A percentile compares a stretch with the other conserved stretches of the same genome.
Evolutionary conservation across 2,797 vertebrate species (phyloP).

Genomic region (Schizothorax lantsangensis): DNA sequence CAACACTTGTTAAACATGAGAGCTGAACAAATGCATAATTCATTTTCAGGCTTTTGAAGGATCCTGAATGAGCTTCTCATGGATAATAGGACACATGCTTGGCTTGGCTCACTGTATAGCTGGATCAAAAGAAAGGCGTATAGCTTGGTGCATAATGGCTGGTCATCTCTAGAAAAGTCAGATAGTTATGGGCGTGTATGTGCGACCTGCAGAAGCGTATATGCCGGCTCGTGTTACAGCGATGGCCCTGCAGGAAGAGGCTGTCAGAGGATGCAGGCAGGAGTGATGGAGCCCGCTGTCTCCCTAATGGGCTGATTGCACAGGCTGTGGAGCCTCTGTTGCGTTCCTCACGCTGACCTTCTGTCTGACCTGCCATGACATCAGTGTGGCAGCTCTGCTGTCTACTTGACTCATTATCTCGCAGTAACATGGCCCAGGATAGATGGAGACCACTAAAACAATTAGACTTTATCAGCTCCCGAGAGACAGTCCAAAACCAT

Average conservation of each 20-base stretch:
- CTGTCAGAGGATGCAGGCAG: slow-evolving; percentile 46
- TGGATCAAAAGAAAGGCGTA: slow-evolving; percentile 66
- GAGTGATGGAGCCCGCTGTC: slow-evolving; percentile 54
- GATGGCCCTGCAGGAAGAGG: slow-evolving; percentile 71
- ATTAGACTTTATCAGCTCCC: slow-evolving; percentile 42
- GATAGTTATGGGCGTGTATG: slow-evolving; percentile 74
- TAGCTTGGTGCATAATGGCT: slow-evolving; percentile 72
- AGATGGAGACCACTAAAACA: slow-evolving; percentile 44
- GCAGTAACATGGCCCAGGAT: slow-evolving; percentile 29
- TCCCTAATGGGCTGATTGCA: slow-evolving; percentile 53
- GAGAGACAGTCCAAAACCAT: neutral
- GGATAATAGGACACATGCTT: slow-evolving; percentile 34
- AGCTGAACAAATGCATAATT: slow-evolving; percentile 22
- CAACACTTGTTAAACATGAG: slow-evolving; percentile 41
- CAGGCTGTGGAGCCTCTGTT: slow-evolving; percentile 51
- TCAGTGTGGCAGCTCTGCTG: slow-evolving; percentile 31
- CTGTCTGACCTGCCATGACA: slow-evolving; percentile 50
- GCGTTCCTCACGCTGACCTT: slow-evolving; percentile 43
- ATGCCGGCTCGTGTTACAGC: slow-evolving; percentile 78
- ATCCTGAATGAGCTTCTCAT: slow-evolving; percentile 24
- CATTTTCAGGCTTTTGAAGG: slow-evolving; percentile 35
- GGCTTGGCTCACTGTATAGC: slow-evolving; percentile 27
- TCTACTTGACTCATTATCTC: slow-evolving; percentile 41
- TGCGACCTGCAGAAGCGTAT: slow-evolving; percentile 74
- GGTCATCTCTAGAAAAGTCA: slow-evolving; percentile 62